These are phyloP conservation scores for Iguana delicatissima DNA, from an alignment of 2,797 vertebrate species.

Conservation along the genomic window DNA sequence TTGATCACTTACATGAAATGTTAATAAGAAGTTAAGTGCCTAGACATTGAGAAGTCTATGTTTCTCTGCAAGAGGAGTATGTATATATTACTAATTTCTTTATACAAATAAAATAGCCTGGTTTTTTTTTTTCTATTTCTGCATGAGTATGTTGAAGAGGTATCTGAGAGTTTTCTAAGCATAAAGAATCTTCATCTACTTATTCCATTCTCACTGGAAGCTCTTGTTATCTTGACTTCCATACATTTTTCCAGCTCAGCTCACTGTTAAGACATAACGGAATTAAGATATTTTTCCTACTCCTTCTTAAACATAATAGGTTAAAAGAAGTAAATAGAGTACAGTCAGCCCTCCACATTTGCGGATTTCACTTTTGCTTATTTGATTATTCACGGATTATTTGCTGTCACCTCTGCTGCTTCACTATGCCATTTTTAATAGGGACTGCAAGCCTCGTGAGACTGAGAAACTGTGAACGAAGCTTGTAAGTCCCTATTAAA, in stretches of 20 bases:
- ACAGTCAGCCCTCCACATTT: no score
- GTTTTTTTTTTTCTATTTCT: not conserved
- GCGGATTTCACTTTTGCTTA: no score
- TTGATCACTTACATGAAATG: no score
- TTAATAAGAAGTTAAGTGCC: no score
- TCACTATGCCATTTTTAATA: no score
- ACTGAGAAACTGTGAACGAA: no score
- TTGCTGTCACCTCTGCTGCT: no score
- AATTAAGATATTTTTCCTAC: not conserved
- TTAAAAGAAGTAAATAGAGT: not conserved
- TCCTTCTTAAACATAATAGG: not conserved
- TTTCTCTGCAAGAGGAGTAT: not conserved
- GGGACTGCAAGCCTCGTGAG: no score
- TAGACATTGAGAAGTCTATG: no score
- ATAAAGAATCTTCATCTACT: no score
- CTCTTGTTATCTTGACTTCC: not conserved
- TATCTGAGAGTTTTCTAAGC: not conserved
- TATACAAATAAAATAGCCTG: not conserved
- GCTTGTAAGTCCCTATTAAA: no score
- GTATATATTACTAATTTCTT: not conserved
- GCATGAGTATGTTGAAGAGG: not conserved
- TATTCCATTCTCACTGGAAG: not conserved
- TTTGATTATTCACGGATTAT: no score
- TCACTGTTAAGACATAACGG: not conserved
- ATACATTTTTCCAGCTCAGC: not conserved